Evolutionary conservation across 1,140 invertebrate genomes (phyloP).

Genomic region (Nylanderia fulva): DNA sequence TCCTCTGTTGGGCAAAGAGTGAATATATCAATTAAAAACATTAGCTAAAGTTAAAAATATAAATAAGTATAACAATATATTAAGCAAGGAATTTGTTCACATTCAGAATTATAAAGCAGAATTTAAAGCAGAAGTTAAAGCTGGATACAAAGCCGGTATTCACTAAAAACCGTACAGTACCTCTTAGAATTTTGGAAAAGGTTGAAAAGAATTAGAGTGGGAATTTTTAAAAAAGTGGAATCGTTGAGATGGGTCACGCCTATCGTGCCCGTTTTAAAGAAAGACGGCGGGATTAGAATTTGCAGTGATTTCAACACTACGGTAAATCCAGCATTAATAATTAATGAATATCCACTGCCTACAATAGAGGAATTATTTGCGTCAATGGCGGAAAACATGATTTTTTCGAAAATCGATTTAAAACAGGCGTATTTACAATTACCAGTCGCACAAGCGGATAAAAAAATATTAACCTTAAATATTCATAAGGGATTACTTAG

Average conservation of each 20-base stretch:
- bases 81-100: not conserved
- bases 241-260: not conserved
- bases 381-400: not conserved
- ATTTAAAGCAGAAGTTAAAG: slow-evolving; percentile 20
- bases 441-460: not conserved
- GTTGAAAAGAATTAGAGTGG: not conserved
- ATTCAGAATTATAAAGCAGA: not conserved
- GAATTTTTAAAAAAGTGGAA: not conserved
- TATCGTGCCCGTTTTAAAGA: not conserved
- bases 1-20: not conserved
- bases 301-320: too few species aligned
- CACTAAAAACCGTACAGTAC: not conserved
- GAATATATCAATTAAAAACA: not conserved
- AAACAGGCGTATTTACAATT: too few species aligned
- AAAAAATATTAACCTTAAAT: not conserved
- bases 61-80: not conserved
- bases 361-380: not conserved
- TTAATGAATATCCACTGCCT: not conserved
- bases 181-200: not conserved
- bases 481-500: not conserved
- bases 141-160: not conserved
- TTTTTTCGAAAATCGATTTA: not conserved
- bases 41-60: not conserved
- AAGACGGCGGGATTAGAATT: not conserved
- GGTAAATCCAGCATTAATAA: not conserved